Evolutionary conservation across 2,888 invertebrate species (phyloP).

Genomic region (Rhyacophila evoluta): DNA sequence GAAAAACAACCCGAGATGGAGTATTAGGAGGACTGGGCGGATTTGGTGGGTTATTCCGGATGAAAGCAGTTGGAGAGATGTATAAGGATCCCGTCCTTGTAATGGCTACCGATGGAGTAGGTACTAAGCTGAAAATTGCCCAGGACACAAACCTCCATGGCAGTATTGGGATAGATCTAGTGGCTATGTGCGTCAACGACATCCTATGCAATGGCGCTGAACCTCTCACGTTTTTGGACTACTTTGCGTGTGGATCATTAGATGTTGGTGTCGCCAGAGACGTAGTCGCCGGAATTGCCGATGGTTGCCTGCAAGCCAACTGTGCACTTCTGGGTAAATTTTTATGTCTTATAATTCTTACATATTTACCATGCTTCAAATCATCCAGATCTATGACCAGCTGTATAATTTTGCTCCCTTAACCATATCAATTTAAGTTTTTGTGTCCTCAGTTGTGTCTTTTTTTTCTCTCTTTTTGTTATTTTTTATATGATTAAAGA

Average conservation of each 20-base stretch:
- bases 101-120: constrained; percentile 97
- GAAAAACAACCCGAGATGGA: constrained; percentile 78
- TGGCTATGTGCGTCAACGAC: constrained; percentile 99
- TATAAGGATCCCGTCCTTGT: constrained; percentile 87
- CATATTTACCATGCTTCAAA: too few species aligned
- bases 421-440: too few species aligned
- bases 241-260: constrained; percentile 90
- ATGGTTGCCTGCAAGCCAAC: constrained; percentile 85
- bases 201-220: constrained; percentile 95
- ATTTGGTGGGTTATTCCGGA: constrained; percentile 90
- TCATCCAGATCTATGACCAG: too few species aligned
- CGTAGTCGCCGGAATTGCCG: constrained; percentile 84
- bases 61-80: constrained; percentile 71
- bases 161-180: constrained; percentile 93
- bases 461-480: too few species aligned
- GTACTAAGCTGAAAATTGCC: constrained; percentile 95
- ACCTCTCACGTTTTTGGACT: constrained; percentile 96
- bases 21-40: constrained; percentile 84
- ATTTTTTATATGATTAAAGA: too few species aligned
- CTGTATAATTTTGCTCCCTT: too few species aligned
- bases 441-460: too few species aligned
- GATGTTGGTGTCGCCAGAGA: constrained; percentile 76
- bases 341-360: too few species aligned
- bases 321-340: constrained; percentile 86
- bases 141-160: constrained; percentile 81